Percentiles rank a stretch among this genome's conserved stretches.
phyloP scores from a whole-genome alignment of 2,888 invertebrate genomes.

The Eupeodes luniger region DNA sequence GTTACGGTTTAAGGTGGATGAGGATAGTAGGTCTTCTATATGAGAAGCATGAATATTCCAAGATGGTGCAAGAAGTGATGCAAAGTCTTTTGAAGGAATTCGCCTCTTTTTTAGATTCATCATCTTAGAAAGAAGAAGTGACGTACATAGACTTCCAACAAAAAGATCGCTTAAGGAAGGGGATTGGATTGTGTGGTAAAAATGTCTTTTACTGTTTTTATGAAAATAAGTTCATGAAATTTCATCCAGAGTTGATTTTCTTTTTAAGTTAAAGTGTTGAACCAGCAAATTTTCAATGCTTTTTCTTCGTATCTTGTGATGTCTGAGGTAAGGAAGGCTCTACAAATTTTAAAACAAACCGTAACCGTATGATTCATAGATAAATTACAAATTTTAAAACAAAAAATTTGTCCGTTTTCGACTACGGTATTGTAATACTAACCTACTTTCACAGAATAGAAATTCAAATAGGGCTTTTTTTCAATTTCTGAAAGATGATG shows the following conservation, averaged over 20 bases:
- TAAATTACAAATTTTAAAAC: too few relatives aligned
- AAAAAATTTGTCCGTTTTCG: too few relatives aligned
- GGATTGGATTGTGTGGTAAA: not conserved
- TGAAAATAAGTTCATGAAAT: not conserved
- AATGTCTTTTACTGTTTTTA: not conserved
- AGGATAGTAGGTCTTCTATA: not conserved
- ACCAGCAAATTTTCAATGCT: too few relatives aligned
- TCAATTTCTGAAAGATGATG: too few relatives aligned
- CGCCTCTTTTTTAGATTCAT: not conserved
- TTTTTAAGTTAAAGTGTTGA: too few relatives aligned
- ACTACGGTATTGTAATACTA: too few relatives aligned
- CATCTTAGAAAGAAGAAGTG: not conserved
- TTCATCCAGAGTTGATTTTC: not conserved
- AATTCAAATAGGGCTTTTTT: too few relatives aligned
- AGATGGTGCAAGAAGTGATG: conserved; percentile 1
- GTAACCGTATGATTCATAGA: too few relatives aligned
- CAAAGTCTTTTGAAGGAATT: not conserved
- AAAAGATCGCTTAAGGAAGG: not conserved
- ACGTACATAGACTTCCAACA: not conserved
- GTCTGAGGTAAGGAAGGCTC: too few relatives aligned
- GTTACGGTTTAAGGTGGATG: conserved; percentile 6
- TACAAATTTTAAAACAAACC: too few relatives aligned
- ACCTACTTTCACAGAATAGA: too few relatives aligned
- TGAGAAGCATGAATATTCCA: not conserved
- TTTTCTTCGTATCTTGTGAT: too few relatives aligned